Conservation (phyloP, 2,113 vertebrate genomes). For the Engystomops pustulosus region DNA sequence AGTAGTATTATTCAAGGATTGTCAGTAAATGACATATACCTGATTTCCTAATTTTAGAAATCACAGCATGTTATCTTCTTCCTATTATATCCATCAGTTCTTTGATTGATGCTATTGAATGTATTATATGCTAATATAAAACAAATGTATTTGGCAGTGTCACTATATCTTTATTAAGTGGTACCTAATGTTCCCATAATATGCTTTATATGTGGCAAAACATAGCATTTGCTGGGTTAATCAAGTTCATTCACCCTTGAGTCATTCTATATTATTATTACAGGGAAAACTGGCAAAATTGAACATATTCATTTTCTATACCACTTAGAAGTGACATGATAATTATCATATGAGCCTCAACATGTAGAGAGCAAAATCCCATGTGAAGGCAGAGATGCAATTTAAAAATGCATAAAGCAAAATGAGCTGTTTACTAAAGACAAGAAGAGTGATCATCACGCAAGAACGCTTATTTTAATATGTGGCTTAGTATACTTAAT, state of each 20-base stretch:
- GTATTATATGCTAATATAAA: background rate
- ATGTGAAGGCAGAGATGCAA: background rate
- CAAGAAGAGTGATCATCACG: background rate
- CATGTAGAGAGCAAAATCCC: background rate
- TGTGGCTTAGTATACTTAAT: background rate
- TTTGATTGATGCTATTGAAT: background rate
- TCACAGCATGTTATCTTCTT: background rate
- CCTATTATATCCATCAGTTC: background rate
- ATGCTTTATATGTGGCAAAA: background rate
- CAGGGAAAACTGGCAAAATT: background rate
- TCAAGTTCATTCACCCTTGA: slow-evolving; percentile 13
- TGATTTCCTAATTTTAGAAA: background rate
- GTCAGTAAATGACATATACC: too few relatives aligned
- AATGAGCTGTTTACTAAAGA: slow-evolving; percentile 3
- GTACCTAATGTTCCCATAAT: background rate
- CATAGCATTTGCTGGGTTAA: slow-evolving; percentile 4
- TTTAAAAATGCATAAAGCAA: slow-evolving; percentile 23
- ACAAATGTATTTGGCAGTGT: background rate
- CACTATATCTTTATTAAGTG: background rate
- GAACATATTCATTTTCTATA: slow-evolving; percentile 4
- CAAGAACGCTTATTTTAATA: background rate
- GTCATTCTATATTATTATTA: slow-evolving; percentile 6
- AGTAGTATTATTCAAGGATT: too few relatives aligned
- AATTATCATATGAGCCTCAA: background rate
- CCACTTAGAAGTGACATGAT: background rate